Conservation (phyloP, 2,888 invertebrate species). For the Drosophila atripex region DNA sequence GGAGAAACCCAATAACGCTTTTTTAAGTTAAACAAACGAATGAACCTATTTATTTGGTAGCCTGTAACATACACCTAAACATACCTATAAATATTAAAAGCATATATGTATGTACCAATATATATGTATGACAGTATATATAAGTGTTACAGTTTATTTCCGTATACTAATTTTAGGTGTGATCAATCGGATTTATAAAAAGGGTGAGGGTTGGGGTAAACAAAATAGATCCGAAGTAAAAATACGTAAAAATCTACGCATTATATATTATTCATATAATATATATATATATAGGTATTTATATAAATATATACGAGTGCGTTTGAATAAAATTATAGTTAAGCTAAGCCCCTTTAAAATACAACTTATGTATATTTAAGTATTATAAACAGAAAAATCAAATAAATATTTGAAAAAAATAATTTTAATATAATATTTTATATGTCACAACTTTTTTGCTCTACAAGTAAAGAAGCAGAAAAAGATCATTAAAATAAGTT, state of each 20-base stretch:
- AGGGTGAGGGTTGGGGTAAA: constrained; percentile 24
- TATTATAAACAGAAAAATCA: constrained; percentile 66
- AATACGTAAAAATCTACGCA: constrained; percentile 64
- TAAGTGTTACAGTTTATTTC: constrained; percentile 75
- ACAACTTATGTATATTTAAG: constrained; percentile 67
- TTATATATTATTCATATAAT: constrained; percentile 3
- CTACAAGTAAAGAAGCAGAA: too few species aligned
- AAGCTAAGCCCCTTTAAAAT: constrained; percentile 49
- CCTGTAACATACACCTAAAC: constrained; percentile 57
- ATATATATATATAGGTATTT: constrained; percentile 19
- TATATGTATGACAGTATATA: constrained; percentile 47
- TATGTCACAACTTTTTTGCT: too few species aligned
- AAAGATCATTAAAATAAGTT: too few species aligned
- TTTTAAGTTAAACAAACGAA: constrained; percentile 65
- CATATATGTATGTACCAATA: constrained; percentile 20
- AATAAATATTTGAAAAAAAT: constrained; percentile 58
- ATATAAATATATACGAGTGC: constrained; percentile 15
- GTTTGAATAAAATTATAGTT: constrained; percentile 24
- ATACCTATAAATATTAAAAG: constrained; percentile 17
- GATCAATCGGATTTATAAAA: constrained; percentile 63
- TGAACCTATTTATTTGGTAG: constrained; percentile 70
- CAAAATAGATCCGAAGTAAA: constrained; percentile 47
- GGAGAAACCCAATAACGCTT: constrained; percentile 54
- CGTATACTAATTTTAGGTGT: constrained; percentile 65
- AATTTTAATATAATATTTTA: neutral